Evolutionary conservation across 2,797 vertebrate genomes (phyloP), one percentile per base, ranked within the genome.

Genomic region (Limnodromus scolopaceus): DNA sequence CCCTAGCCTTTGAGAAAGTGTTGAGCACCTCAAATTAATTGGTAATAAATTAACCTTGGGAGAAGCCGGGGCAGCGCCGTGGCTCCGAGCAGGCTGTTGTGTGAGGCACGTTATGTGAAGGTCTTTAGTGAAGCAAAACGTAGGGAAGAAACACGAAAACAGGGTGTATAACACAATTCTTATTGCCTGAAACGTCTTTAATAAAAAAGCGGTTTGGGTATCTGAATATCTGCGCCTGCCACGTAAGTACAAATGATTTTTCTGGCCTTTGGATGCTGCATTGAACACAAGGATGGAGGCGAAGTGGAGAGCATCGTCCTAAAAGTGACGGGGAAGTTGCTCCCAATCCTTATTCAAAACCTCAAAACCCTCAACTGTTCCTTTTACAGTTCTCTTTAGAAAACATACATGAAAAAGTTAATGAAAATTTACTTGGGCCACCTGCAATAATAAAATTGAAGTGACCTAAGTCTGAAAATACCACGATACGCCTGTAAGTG

Each of bases 1-100:
- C 49, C 28, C 17, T 23, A 30, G 6, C 68, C 54, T 78, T 64
- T 78, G 83, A 65, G 79, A 71, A 96, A 74, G 70, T 76, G 76
- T 65, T 54, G 69, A 75, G 43, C 36, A 8, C 64, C 32, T 82
- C 49, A 18, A 45, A 77, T 93, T 92, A 93, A 86, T 54, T 57
- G 53, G 86, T 94, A 58, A 95, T 84, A 60, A 84, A 79, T 94
- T 90, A 92, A 91, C 54, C n/a, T 17, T 6, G 36, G 74, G 34
- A 45, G 65, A 76, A 75, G 39, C 38, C 1, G 2, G 2, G 2
- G 39, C 66, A 43, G 51, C 32, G 39, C 39, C 20, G 3, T 4
- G 20, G 64, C 58, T 43, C 34, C 28, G 5, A 39, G 36, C 32
- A 45, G 45, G 49, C 65, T 57, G 41, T 7, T 71, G 3, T 7